These are phyloP conservation scores for Triops cancriformis DNA, from an alignment of 1,140 invertebrate species.

Conservation along the genomic window DNA sequence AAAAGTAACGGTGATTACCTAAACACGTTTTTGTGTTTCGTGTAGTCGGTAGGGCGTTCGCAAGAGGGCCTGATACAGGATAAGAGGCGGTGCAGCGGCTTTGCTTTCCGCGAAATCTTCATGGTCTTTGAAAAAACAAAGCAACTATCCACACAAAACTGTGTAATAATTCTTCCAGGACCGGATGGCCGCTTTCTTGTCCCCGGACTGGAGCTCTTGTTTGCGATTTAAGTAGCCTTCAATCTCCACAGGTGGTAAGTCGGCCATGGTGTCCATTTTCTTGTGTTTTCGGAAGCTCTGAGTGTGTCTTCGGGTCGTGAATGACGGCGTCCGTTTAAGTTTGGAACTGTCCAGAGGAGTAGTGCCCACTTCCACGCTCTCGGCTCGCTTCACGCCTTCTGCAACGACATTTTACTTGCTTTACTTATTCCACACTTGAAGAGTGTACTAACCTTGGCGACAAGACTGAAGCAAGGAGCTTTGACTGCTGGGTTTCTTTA, in stretches of 20 bases:
- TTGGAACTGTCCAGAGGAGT: conserved; percentile 35
- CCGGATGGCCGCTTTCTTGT: conserved; percentile 84
- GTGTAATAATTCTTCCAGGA: conserved; percentile 95
- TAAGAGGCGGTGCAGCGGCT: conserved; percentile 79
- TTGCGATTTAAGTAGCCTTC: conserved; percentile 88
- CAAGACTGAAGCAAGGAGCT: not conserved
- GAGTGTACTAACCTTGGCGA: not conserved
- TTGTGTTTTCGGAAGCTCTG: conserved; percentile 77
- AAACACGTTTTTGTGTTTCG: conserved; percentile 90
- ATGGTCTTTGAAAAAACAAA: conserved; percentile 97
- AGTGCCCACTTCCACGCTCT: conserved; percentile 71
- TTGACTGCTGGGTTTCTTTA: not conserved
- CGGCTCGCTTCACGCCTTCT: conserved; percentile 58
- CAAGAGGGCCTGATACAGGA: conserved; percentile 77
- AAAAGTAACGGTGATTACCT: too few relatives aligned
- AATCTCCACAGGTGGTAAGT: conserved; percentile 79
- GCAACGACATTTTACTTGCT: not conserved
- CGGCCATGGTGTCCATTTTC: conserved; percentile 48
- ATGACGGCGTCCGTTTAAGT: conserved; percentile 80
- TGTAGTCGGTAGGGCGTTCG: conserved; percentile 81
- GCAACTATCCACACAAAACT: conserved; percentile 87
- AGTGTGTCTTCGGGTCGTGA: conserved; percentile 75
- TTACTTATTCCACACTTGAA: not conserved
- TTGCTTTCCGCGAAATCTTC: conserved; percentile 80
- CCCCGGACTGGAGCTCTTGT: conserved; percentile 84